Percentiles rank a stretch among this genome's conserved stretches.
phyloP scores from a whole-genome alignment of 2,113 vertebrate genomes.

The Xyliphius kryptos region DNA sequence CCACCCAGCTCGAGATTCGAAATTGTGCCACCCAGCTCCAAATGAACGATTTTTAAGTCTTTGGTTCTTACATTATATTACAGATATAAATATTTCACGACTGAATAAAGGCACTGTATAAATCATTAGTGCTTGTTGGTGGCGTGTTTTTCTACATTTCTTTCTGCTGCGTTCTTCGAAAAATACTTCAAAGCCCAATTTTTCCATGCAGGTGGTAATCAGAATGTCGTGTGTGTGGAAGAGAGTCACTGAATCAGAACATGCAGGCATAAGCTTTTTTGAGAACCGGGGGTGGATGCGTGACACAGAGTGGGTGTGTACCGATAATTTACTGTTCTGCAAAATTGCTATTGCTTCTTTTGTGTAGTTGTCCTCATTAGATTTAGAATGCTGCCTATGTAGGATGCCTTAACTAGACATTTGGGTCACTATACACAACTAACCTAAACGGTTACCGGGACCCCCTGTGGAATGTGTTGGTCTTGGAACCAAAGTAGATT shows the following conservation, averaged over 20 bases:
- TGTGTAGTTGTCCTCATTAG: background rate
- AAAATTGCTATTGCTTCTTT: constrained; percentile 3
- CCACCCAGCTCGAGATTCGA: no score
- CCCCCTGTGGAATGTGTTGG: constrained; percentile 9
- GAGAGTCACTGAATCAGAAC: background rate
- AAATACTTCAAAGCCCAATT: constrained; percentile 1
- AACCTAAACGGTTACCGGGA: background rate
- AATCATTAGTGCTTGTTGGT: background rate
- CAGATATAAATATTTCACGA: no score
- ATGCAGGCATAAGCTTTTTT: constrained; percentile 17
- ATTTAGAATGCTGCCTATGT: background rate
- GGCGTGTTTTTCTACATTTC: background rate
- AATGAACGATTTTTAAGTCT: no score
- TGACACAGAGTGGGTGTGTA: no score
- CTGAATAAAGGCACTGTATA: background rate
- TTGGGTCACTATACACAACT: background rate
- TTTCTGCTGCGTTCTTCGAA: background rate
- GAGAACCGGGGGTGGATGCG: no score
- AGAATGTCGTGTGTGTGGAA: background rate
- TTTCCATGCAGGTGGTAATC: constrained; percentile 27
- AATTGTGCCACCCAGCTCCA: no score
- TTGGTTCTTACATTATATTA: background rate
- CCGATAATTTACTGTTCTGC: no score
- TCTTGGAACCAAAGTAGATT: background rate
- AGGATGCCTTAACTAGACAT: background rate